Base-by-base conservation (phyloP, 2,888 invertebrate species). In the Sphinx pinastri region DNA sequence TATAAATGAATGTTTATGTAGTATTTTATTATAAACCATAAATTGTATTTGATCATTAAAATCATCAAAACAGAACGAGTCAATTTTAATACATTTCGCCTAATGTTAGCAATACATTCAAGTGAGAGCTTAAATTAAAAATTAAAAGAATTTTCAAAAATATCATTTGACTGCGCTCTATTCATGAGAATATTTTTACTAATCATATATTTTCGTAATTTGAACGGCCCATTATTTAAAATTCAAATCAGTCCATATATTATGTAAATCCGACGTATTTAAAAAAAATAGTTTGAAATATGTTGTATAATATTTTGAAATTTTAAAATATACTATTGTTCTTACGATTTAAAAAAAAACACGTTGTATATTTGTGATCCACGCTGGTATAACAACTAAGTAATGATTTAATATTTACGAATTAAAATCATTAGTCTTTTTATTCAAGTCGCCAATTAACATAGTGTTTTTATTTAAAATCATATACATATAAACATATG, bases 11-110 rank as follows among this genome's bases (percentile, higher is more conserved):
- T 55, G 55, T 55, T 19, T 55, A 54, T 55, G 2, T 19, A 10
- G 19, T 55, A 7, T 55, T 16, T 55, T 19, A 12, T 11, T 25
- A 25, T 31, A 57, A 16, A 47, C 49, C 7, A 13, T 49, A 49
- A n/a, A 47, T 58, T 16, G 10, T 47, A 12, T 47, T 49, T 63
- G 8, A 47, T 16, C 47, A 60, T 47, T 16, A 16, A 16, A 16
- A n/a, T 60, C 16, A 60, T 49, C 47, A 49, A 12, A 63, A 63
- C 16, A 49, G 13, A 63, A 19, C 19, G 13, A 63, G 63, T 63
- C 63, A 63, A 63, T 63, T 63, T 63, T 49, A 47, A 63, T 49
- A 63, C 63, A 63, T 63, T 63, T 63, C 63, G 63, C 63, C 63
- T 63, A 63, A 63, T 13, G 63, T 63, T 63, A 63, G 63, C 63